These are phyloP conservation scores for Centropristis striata DNA, from an alignment of 2,113 vertebrate species.

Conservation along the genomic window DNA sequence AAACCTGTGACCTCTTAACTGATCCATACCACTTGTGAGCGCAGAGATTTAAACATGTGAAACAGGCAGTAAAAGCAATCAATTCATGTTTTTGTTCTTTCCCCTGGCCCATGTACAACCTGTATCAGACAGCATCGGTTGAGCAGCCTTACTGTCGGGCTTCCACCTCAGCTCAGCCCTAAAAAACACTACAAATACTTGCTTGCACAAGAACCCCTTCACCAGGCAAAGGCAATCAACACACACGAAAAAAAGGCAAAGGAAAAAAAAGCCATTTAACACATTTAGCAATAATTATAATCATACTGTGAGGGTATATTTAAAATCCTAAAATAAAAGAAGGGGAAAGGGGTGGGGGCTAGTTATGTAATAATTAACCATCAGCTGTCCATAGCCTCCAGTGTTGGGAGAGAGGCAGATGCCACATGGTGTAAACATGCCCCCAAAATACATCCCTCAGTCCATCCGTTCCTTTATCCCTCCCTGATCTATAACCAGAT, in stretches of 20 bases:
- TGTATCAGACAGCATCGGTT: constrained; percentile 39
- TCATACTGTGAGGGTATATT: constrained; percentile 46
- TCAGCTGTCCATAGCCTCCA: constrained; percentile 71
- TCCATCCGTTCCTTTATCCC: constrained; percentile 33
- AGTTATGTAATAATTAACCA: constrained; percentile 64
- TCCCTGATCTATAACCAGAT: constrained; percentile 59
- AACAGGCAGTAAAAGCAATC: constrained; percentile 31
- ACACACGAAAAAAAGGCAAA: constrained; percentile 57
- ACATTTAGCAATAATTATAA: constrained; percentile 60
- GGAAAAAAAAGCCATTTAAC: constrained; percentile 50
- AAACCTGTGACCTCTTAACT: constrained; percentile 29
- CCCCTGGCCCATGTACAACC: constrained; percentile 21
- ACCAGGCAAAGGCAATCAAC: constrained; percentile 69
- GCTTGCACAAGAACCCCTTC: constrained; percentile 47
- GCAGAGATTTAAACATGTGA: constrained; percentile 19
- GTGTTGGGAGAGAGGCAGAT: constrained; percentile 59
- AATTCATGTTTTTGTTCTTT: constrained; percentile 42
- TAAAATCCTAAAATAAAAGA: constrained; percentile 14
- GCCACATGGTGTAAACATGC: constrained; percentile 71
- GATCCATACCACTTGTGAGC: constrained; percentile 22
- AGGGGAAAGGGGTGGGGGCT: background rate
- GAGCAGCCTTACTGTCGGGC: constrained; percentile 46
- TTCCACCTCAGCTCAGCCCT: constrained; percentile 20
- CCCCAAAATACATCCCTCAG: constrained; percentile 57
- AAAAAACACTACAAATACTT: constrained; percentile 41